phyloP scores from a whole-genome alignment of 2,113 vertebrate genomes.

The Pipra filicauda region DNA sequence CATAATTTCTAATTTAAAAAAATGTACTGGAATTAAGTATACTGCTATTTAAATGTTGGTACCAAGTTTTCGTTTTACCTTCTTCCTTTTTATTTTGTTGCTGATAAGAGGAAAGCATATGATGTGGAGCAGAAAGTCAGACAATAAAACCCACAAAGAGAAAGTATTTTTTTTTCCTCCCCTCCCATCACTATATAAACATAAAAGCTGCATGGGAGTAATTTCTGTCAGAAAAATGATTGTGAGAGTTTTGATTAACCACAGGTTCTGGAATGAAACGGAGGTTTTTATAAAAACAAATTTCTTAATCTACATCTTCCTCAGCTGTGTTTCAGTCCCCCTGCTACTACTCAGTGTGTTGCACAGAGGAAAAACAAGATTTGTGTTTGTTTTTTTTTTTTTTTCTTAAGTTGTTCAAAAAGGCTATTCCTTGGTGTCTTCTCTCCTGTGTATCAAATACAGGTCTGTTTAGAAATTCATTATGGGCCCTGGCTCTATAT shows the following conservation, averaged over 20 bases:
- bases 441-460: background rate
- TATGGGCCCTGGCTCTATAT: background rate
- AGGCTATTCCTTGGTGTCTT: background rate
- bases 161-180: background rate
- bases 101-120: background rate
- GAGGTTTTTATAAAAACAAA: background rate
- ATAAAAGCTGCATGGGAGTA: background rate
- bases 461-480: background rate
- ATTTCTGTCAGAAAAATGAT: background rate
- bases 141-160: background rate
- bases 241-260: background rate
- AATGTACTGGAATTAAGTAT: background rate
- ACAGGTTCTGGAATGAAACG: background rate
- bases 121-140: background rate
- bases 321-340: background rate
- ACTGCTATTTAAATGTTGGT: background rate
- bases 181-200: background rate
- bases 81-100: background rate
- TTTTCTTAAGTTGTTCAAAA: background rate
- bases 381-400: background rate
- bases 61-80: background rate
- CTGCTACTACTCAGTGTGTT: background rate
- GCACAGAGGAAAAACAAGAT: background rate
- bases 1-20: background rate
- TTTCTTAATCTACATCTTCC: background rate